Percentiles rank a stretch among this genome's conserved stretches.
Evolutionary conservation across 2,888 invertebrate genomes (phyloP).

Genomic region (Seira ritae): DNA sequence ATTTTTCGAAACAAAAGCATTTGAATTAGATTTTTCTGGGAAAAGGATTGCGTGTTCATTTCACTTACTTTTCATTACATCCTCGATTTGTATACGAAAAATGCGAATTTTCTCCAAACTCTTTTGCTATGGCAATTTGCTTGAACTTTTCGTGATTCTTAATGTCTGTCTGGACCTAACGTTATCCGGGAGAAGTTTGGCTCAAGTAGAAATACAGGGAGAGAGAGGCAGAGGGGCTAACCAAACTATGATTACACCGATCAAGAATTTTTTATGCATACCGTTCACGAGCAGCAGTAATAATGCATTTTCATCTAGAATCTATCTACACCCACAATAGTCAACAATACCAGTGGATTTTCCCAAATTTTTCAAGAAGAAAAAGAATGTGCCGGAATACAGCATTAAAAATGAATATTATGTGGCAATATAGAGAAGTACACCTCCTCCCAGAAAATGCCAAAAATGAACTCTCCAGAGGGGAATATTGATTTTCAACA

Average conservation of each 20-base stretch:
- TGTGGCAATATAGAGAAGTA: background rate
- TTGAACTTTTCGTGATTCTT: background rate
- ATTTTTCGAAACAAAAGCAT: background rate
- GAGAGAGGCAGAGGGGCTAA: conserved; percentile 16
- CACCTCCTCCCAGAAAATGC: background rate
- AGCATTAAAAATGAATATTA: conserved; percentile 29
- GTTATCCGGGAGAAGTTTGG: background rate
- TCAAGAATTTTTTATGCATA: too few species aligned
- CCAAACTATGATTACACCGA: background rate
- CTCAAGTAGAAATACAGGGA: background rate
- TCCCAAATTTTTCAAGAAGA: conserved; percentile 3
- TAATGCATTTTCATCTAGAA: conserved; percentile 24
- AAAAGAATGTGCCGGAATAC: conserved; percentile 20
- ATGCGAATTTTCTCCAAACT: background rate
- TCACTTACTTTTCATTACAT: conserved; percentile 17
- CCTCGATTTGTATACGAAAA: background rate
- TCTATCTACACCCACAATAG: conserved; percentile 50
- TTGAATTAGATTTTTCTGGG: conserved; percentile 29
- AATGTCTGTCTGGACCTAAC: background rate
- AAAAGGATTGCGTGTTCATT: conserved; percentile 45
- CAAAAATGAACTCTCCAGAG: conserved; percentile 33
- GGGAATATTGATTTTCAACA: conserved; percentile 42
- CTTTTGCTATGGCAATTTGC: too few species aligned
- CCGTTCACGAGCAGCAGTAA: too few species aligned
- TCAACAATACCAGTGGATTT: conserved; percentile 10